These are phyloP conservation scores for Lasioglossum malachurum DNA, from an alignment of 2,888 invertebrate species.

Conservation along the genomic window DNA sequence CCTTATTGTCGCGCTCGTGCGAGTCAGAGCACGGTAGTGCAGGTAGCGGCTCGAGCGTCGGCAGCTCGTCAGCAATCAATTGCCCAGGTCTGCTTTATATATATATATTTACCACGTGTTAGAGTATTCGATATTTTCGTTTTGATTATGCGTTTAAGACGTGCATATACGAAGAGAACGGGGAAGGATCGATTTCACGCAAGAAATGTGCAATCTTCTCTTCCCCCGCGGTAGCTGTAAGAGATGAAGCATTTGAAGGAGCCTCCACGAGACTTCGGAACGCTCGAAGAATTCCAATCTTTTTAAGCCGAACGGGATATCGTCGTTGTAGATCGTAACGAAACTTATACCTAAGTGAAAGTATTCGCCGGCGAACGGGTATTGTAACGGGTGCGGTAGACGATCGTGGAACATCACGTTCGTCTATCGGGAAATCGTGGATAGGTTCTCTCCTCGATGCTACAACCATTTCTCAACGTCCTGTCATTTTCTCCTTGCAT, in stretches of 20 bases:
- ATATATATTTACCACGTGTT: conserved; percentile 7
- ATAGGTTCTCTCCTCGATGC: conserved; percentile 47
- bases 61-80: no score
- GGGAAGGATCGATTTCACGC: neutral
- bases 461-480: neutral
- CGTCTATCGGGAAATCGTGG: conserved; percentile 30
- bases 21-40: neutral
- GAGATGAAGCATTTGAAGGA: conserved; percentile 6
- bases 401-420: conserved; percentile 21
- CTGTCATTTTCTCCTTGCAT: conserved; percentile 2
- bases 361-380: conserved; percentile 46
- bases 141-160: conserved; percentile 10
- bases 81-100: neutral
- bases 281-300: conserved; percentile 5
- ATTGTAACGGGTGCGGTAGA: conserved; percentile 41
- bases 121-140: neutral
- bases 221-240: conserved; percentile 20
- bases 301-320: conserved; percentile 13
- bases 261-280: neutral
- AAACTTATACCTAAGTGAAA: conserved; percentile 49
- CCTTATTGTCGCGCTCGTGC: no score
- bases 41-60: neutral
- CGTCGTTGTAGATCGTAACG: conserved; percentile 51
- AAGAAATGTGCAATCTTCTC: conserved; percentile 22
- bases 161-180: neutral